A percentile compares a stretch with the other conserved stretches of the same genome.
Evolutionary conservation across 2,797 vertebrate species (phyloP).

Genomic region (Pseudocheirus occidentalis): DNA sequence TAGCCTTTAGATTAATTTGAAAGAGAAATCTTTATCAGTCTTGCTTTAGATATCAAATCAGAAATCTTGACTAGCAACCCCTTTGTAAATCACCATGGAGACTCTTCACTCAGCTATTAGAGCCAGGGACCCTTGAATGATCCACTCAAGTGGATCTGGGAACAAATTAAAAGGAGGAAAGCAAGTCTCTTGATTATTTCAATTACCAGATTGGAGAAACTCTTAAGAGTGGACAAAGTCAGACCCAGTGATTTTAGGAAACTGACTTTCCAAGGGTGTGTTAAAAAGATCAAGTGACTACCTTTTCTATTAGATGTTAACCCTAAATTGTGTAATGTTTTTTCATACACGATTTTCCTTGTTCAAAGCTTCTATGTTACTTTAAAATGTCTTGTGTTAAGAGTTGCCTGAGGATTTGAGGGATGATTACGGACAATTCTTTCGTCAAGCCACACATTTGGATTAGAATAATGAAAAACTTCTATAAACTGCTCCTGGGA

Average conservation of each 20-base stretch:
- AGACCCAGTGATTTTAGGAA: neutral
- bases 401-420: neutral
- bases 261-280: neutral
- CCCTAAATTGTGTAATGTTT: neutral
- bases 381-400: neutral
- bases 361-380: neutral
- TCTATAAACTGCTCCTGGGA: neutral
- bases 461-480: neutral
- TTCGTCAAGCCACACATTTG: neutral
- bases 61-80: neutral
- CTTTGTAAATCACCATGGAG: neutral
- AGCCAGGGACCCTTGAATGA: neutral
- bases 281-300: neutral
- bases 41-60: neutral
- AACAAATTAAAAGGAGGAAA: neutral
- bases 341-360: neutral
- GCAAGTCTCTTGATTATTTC: neutral
- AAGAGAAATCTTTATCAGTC: neutral
- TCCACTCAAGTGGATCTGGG: neutral
- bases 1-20: neutral
- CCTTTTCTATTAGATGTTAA: neutral
- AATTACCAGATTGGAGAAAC: neutral
- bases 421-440: neutral
- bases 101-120: neutral
- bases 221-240: neutral